These are phyloP conservation scores for Musca vetustissima DNA, from an alignment of 1,140 invertebrate genomes.

Conservation along the genomic window DNA sequence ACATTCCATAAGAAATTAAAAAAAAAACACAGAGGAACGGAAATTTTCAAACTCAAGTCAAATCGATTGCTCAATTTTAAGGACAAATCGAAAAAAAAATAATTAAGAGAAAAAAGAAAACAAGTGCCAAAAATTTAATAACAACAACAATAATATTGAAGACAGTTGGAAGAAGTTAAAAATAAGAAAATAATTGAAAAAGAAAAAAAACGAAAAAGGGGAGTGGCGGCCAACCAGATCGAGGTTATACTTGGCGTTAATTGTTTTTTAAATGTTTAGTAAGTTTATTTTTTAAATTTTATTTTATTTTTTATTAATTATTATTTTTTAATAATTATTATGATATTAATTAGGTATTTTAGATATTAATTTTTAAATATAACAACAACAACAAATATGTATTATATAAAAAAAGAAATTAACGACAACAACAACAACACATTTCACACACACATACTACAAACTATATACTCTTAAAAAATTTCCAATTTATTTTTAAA, in stretches of 20 bases:
- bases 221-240: no score
- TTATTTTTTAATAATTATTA: neutral
- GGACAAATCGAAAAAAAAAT: neutral
- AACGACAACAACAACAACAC: no score
- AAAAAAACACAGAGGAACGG: neutral
- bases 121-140: slow-evolving; percentile 9
- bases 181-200: neutral
- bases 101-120: slow-evolving; percentile 14
- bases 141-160: slow-evolving; percentile 11
- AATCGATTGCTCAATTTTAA: neutral
- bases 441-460: no score
- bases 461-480: no score
- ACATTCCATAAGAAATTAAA: slow-evolving; percentile 46
- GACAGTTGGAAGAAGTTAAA: no score
- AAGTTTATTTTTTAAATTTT: neutral
- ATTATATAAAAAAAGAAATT: no score
- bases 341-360: neutral
- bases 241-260: no score
- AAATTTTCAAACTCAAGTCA: slow-evolving; percentile 5
- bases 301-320: neutral
- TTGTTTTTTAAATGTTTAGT: no score
- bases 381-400: no score
- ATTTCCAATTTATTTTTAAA: no score
- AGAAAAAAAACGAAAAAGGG: neutral
- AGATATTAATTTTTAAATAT: neutral